Base-by-base conservation (phyloP, 2,797 vertebrate genomes). In the Bradypodion ventrale region DNA sequence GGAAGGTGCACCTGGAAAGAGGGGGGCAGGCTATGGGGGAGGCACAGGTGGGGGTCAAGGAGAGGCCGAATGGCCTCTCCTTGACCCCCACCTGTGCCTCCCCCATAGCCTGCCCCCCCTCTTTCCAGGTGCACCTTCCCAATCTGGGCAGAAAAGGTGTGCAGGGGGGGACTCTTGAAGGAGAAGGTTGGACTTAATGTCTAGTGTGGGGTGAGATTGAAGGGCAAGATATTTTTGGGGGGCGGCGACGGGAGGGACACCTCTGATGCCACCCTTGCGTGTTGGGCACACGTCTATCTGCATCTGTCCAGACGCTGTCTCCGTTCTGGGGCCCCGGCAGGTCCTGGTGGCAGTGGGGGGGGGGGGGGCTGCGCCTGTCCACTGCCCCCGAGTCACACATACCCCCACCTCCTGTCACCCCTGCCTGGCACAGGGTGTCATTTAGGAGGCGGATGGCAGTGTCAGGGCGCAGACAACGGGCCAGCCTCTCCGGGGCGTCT, bases 401-500 rank as follows among this genome's bases (percentile, higher is more conserved):
- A 1, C 19, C 23, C 52, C 44, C 42, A 25, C 32, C 15, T 37
- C 27, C 62, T 0, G 9, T 32, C 60, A 7, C 76, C 62, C 62
- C 70, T 66, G 62, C 84, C 73, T 75, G 63, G 65, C 65, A 13
- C 65, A 87, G 86, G 86, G 78, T 77, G 82, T 77, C 63, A 87
- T 87, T 84, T 84, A 87, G 77, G 72, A 72, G 86, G 86, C 73
- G 83, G 69, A 23, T 85, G 77, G 65, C 84, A 84, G 65, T 40
- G 86, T 90, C 87, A 90, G 89, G 80, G 78, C 89, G 78, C 85
- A 82, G 78, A 89, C 85, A 87, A 75, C 44, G 89, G 49, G 12
- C 80, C 86, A 83, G 84, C 87, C 80, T 87, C 90, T 83, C 52
- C 83, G 82, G 86, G 84, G 86, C 89, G 90, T 87, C 89, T 88